Conservation (phyloP, 2,888 invertebrate genomes). For the Pecten maximus region DNA sequence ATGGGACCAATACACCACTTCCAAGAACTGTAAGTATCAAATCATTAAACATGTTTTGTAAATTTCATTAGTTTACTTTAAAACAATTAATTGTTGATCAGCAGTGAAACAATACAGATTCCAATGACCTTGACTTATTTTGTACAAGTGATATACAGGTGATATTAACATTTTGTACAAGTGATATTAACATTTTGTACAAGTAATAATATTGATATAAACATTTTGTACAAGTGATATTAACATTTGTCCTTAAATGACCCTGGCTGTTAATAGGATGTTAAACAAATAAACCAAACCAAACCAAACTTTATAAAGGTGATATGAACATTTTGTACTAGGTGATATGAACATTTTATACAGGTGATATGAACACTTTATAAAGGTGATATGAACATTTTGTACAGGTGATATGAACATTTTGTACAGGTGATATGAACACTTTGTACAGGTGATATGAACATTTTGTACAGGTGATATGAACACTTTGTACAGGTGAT, state of each 20-base stretch:
- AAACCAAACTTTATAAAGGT: too few species aligned
- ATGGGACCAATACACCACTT: constrained; percentile 90
- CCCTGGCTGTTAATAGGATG: too few species aligned
- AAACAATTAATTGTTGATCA: too few species aligned
- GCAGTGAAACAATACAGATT: too few species aligned
- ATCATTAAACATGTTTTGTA: too few species aligned
- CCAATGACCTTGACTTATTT: too few species aligned
- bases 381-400: background rate
- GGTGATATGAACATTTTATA: background rate
- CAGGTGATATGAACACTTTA: background rate
- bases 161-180: background rate
- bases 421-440: background rate
- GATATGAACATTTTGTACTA: background rate
- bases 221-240: background rate
- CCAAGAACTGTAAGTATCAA: constrained; percentile 88
- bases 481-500: background rate
- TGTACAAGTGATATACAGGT: background rate
- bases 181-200: background rate
- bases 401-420: background rate
- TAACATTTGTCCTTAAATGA: too few species aligned
- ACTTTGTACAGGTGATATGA: too few species aligned
- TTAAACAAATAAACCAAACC: too few species aligned
- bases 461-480: too few species aligned
- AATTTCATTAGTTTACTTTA: too few species aligned
- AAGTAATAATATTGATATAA: background rate